Base-by-base conservation (phyloP, 2,797 vertebrate genomes). In the Pteropus rufus region DNA sequence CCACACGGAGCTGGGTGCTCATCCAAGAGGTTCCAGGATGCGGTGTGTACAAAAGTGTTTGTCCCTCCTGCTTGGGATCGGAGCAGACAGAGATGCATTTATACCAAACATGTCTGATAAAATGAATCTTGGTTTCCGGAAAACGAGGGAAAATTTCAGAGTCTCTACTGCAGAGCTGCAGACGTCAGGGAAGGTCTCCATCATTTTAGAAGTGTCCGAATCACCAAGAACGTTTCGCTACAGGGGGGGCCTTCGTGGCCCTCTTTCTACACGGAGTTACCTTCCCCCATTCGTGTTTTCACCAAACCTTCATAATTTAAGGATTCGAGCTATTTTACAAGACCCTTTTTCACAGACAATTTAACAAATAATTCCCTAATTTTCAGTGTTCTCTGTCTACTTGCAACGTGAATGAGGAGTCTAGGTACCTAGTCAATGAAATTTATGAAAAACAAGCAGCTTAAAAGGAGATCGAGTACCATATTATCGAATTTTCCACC, bases 401-500 rank as follows among this genome's bases (percentile, higher is more conserved):
- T 21, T n/a, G 41, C 10, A 56, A 2, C 1, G 31, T 44, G 34
- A 29, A 26, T 10, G 2, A 69, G 52, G 23, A 23, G 2, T 2
- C 5, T 15, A 29, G 19, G 23, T 11, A 12, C 24, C 31, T 23
- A 26, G 0, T 39, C 39, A 24, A 10, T 0, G 10, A 29, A 18
- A 15, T 39, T 58, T 23, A 79, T 1, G 18, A 34, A 69, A 44
- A 72, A 87, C 24, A 72, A n/a, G 7, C 0, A 2, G n/a, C 64
- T 31, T 19, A 26, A 73, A 24, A 23, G n/a, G 11, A 0, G 21
- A 9, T 11, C 7, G 18, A 76, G 60, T 97, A 98, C 97, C 97
- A 2, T n/a, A 0, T 52, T 1, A 7, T 96, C 26, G 0, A 99
- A 99, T 36, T 98, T 98, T 97, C 99, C 99, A 56, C 99, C 99